These are phyloP conservation scores for Tupaia tana DNA, from an alignment of 2,113 vertebrate species.

Conservation along the genomic window DNA sequence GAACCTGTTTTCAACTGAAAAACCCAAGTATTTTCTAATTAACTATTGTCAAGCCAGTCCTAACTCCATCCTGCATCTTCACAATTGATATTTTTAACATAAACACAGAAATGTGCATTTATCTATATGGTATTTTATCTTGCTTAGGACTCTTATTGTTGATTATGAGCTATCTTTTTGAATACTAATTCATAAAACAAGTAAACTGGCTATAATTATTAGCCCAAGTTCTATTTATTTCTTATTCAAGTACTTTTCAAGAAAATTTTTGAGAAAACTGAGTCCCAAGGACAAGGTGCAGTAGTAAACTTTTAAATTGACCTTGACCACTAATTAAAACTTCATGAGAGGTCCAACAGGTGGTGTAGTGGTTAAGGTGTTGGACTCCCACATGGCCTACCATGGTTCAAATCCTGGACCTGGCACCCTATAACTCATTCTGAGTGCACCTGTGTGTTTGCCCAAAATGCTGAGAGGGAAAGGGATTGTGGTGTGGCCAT, in stretches of 20 bases:
- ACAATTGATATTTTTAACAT: constrained; percentile 22
- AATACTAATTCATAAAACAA: constrained; percentile 33
- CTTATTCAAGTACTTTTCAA: neutral
- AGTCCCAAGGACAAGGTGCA: neutral
- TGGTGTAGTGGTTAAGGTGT: no score
- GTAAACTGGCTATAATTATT: neutral
- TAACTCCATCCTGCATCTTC: neutral
- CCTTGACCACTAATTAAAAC: constrained; percentile 11
- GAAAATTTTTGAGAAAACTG: neutral
- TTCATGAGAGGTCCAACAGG: neutral
- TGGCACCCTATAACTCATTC: no score
- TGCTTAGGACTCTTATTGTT: constrained; percentile 4
- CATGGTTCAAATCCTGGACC: no score
- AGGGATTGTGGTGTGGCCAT: no score
- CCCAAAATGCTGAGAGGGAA: no score
- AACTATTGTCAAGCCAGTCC: constrained; percentile 41
- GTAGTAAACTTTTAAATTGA: constrained; percentile 23
- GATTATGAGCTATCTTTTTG: neutral
- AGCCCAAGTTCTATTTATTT: neutral
- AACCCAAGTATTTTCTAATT: constrained; percentile 51
- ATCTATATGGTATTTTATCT: constrained; percentile 28
- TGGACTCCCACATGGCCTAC: no score
- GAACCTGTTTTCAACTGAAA: constrained; percentile 36
- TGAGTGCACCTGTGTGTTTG: no score
- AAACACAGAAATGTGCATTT: neutral